A percentile compares a stretch with the other conserved stretches of the same genome.
Evolutionary conservation across 2,888 invertebrate species (phyloP).

Genomic region (Troglohyphantes excavatus): DNA sequence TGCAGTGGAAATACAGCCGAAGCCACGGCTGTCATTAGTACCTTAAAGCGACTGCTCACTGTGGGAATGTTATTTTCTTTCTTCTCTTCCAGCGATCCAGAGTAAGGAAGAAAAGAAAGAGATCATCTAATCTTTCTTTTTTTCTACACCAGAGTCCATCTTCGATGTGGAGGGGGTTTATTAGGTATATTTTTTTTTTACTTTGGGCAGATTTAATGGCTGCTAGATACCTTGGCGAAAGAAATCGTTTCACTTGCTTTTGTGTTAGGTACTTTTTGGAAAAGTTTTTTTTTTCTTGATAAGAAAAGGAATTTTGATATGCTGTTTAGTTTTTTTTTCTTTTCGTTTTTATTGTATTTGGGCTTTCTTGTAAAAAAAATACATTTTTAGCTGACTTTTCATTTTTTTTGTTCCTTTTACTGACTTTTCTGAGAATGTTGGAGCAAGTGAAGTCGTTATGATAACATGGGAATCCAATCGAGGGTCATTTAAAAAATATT

Average conservation of each 20-base stretch:
- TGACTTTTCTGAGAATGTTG: background rate
- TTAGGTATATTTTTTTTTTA: conserved; percentile 30
- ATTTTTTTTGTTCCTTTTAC: background rate
- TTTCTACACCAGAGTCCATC: background rate
- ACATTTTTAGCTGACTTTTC: background rate
- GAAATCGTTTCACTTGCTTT: conserved; percentile 34
- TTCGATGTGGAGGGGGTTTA: conserved; percentile 33
- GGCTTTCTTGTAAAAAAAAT: background rate
- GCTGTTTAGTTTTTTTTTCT: background rate
- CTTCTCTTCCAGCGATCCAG: background rate
- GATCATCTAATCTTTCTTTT: conserved; percentile 33
- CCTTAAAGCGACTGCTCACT: conserved; percentile 13
- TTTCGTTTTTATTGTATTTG: background rate
- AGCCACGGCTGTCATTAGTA: conserved; percentile 36
- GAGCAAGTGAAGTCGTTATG: conserved; percentile 1
- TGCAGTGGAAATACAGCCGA: background rate
- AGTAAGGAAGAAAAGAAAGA: conserved; percentile 15
- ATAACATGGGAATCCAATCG: background rate
- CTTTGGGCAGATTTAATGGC: conserved; percentile 16
- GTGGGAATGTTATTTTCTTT: background rate
- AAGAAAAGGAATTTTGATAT: background rate
- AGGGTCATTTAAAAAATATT: too few species aligned
- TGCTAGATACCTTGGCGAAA: conserved; percentile 24
- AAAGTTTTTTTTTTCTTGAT: background rate
- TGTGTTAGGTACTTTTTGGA: conserved; percentile 18